Evolutionary conservation across 2,797 vertebrate species (phyloP).

Genomic region (Siniperca undulata): DNA sequence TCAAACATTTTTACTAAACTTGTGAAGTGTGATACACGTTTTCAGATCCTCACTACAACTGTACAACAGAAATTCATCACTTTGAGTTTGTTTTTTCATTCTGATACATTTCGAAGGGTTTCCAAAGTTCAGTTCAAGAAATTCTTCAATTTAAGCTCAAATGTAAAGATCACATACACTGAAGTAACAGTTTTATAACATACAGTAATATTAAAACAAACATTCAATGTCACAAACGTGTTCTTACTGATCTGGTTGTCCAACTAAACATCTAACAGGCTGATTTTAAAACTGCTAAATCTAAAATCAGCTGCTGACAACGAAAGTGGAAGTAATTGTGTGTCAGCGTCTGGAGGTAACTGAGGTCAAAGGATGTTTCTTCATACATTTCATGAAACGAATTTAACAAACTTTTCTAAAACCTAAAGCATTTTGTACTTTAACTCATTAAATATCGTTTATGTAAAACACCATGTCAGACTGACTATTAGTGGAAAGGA

Average conservation of each 20-base stretch:
- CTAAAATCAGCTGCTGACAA: not conserved
- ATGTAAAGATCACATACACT: not conserved
- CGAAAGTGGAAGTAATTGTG: not conserved
- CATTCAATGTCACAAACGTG: too few species aligned
- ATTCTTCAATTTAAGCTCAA: not conserved
- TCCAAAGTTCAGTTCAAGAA: not conserved
- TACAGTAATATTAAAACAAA: too few species aligned
- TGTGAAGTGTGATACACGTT: too few species aligned
- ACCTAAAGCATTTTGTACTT: not conserved
- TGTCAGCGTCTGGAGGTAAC: not conserved
- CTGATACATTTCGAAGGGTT: not conserved
- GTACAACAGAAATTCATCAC: too few species aligned
- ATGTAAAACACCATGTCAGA: not conserved
- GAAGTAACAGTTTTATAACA: too few species aligned
- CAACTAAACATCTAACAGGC: not conserved
- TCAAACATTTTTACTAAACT: not conserved
- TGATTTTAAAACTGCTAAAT: not conserved
- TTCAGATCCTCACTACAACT: too few species aligned
- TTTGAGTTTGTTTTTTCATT: too few species aligned
- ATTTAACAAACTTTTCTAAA: not conserved
- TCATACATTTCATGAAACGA: too few species aligned
- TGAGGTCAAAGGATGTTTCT: not conserved
- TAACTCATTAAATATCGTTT: not conserved
- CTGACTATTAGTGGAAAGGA: not conserved
- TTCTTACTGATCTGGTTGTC: not conserved